Evolutionary conservation across 1,140 invertebrate genomes (phyloP), one percentile per base, ranked within the genome.

Genomic region (Octopus bimaculoides): DNA sequence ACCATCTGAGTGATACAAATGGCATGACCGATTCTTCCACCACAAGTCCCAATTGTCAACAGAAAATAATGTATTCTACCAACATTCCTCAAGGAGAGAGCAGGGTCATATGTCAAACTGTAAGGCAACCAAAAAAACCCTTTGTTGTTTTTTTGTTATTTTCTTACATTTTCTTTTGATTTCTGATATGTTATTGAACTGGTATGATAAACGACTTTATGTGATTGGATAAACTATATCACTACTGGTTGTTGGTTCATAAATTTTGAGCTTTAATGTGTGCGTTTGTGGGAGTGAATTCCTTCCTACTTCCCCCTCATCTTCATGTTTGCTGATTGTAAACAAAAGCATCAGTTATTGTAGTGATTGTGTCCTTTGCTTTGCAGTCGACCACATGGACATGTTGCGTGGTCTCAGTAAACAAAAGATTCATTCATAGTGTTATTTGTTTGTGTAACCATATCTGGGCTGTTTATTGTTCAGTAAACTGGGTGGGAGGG

Each of bases 41-140:
- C 41, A 75, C 79, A 5, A 80, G 77, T 26, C 80, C 78, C 55
- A 86, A 86, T 79, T 87, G 86, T 82, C 83, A 82, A 77, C 82
- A 81, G 77, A 86, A 85, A 66, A 71, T 74, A 12, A 73, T 78
- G 5, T 52, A 73, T 54, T 20, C 76, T 5, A 80, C 71, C 52
- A 81, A 78, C 8, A 80, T 77, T 79, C 82, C 81, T 26, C 84
- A 88, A 20, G 84, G 86, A 41, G 87, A 89, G 79, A 89, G 87
- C 79, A 82, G 88, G 75, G 86, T 89, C 75, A 85, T 89, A 56
- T 89, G 88, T 83, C 88, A 87, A 85, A 84, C 85, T 77, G 88
- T 89, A 77, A 87, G 87, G 82, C 14, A 17, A 41, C 26, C 26
- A 41, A 41, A 41, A 41, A 2, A 41, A 41, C 26, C 26, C 26